phyloP scores from a whole-genome alignment of 2,797 vertebrate species.

The Tympanoctomys barrerae region DNA sequence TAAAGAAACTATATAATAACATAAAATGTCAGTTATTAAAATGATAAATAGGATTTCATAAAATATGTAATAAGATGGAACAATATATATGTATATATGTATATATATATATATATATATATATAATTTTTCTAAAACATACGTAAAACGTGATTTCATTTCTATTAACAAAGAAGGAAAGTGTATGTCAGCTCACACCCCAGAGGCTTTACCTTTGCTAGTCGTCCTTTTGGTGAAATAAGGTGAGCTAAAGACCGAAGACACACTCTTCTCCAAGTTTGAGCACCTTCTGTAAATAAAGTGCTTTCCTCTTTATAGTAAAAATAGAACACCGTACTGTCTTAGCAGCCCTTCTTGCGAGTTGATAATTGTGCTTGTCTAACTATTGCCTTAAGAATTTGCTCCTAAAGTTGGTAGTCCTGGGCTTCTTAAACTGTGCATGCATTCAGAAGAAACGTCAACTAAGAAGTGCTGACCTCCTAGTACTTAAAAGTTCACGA shows the following conservation, averaged over 20 bases:
- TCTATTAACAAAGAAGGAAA: background rate
- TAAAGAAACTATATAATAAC: background rate
- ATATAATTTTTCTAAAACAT: background rate
- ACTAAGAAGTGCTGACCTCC: slow-evolving; percentile 89
- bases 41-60: background rate
- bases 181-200: background rate
- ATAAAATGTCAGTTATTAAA: background rate
- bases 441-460: background rate
- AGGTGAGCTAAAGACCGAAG: background rate
- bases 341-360: background rate
- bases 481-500: slow-evolving; percentile 91
- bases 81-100: too few species aligned
- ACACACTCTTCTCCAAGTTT: background rate
- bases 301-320: background rate
- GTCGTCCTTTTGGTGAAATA: background rate
- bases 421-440: background rate
- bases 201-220: background rate
- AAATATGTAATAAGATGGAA: background rate
- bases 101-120: background rate
- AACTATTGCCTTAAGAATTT: slow-evolving; percentile 19
- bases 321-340: background rate
- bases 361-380: background rate
- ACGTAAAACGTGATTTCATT: background rate
- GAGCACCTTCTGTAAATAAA: background rate
- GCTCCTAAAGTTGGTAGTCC: background rate